Evolutionary conservation across 2,888 invertebrate species (phyloP).

Genomic region (Allolobophora icterica): DNA sequence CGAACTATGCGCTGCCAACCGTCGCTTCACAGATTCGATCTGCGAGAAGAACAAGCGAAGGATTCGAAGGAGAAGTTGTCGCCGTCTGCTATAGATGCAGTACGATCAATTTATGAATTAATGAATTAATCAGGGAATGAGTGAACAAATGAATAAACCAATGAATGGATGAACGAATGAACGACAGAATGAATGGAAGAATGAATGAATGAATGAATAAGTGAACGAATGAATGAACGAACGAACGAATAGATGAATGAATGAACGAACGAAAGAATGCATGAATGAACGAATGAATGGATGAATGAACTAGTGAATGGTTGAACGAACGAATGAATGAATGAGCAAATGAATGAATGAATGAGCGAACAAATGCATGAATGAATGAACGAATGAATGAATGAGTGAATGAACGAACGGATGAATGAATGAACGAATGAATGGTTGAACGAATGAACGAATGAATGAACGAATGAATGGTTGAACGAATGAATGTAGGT

Average conservation of each 20-base stretch:
- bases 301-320: not conserved
- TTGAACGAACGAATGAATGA: not conserved
- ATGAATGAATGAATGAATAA: not conserved
- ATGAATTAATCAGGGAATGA: not conserved
- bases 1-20: slow-evolving; percentile 49
- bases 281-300: not conserved
- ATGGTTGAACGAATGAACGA: too few relatives aligned
- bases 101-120: slow-evolving; percentile 27
- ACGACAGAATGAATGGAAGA: not conserved
- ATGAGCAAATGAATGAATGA: too few relatives aligned
- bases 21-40: slow-evolving; percentile 45
- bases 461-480: too few relatives aligned
- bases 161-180: not conserved
- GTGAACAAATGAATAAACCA: not conserved
- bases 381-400: too few relatives aligned
- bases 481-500: too few relatives aligned
- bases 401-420: too few relatives aligned
- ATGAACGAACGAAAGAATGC: not conserved
- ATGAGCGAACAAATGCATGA: too few relatives aligned
- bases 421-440: too few relatives aligned
- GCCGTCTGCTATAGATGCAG: slow-evolving; percentile 46
- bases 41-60: slow-evolving; percentile 45
- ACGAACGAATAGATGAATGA: too few relatives aligned
- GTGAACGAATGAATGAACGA: not conserved
- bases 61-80: slow-evolving; percentile 43